These are phyloP conservation scores for Panthera leo DNA, from an alignment of 2,113 vertebrate species.

Conservation along the genomic window DNA sequence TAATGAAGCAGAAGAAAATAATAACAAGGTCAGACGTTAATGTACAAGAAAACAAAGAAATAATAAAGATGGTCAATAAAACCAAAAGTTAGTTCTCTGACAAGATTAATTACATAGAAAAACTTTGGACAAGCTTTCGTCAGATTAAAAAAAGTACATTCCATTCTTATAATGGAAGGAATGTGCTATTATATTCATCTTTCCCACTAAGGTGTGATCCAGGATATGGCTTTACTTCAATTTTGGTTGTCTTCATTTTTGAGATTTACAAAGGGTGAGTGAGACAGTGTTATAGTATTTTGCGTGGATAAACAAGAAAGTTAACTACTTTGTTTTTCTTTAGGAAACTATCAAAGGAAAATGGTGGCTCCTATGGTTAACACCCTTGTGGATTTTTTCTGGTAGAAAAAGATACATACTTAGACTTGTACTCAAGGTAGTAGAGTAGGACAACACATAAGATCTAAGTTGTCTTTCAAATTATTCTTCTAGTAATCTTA, in stretches of 20 bases:
- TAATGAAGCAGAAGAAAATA: neutral
- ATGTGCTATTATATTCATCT: neutral
- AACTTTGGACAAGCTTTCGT: neutral
- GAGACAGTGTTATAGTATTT: neutral
- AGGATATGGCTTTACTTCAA: neutral
- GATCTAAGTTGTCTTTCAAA: neutral
- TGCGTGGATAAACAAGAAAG: conserved; percentile 22
- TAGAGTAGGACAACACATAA: neutral
- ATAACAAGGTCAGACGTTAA: neutral
- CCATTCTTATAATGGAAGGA: neutral
- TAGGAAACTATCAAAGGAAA: conserved; percentile 28
- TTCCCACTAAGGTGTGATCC: neutral
- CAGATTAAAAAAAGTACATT: neutral
- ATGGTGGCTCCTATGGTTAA: neutral
- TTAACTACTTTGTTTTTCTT: neutral
- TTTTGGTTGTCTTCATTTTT: neutral
- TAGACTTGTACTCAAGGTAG: neutral
- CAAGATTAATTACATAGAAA: neutral
- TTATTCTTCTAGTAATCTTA: conserved; percentile 16
- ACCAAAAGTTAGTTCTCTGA: neutral
- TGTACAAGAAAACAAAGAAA: conserved; percentile 1
- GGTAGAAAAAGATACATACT: neutral
- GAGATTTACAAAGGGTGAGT: neutral
- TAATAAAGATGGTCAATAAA: neutral
- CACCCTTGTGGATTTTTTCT: neutral